Base-by-base conservation (phyloP, 2,888 invertebrate species). In the Papilio elwesi region DNA sequence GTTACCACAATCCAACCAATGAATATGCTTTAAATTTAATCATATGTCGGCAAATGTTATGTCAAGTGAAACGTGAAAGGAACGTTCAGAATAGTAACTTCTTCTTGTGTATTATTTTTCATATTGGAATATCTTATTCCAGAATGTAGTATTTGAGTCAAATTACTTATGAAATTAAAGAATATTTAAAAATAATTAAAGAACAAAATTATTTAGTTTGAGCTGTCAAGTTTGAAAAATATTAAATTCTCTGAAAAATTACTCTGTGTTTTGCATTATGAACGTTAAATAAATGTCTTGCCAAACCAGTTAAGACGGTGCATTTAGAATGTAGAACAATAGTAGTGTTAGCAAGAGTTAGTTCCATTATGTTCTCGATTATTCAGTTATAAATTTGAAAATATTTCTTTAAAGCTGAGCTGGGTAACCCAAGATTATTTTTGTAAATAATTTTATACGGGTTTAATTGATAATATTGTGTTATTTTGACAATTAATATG, bases 401-500 rank as follows among this genome's bases (percentile, higher is more conserved):
- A 63, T 47, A 53, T 63, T 69, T 65, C 52, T n/a, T 47, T 36
- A 69, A 47, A 65, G 51, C 65, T 51, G 59, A 73, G 11, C 26
- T 59, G 13, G 13, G 26, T 57, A 57, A n/a, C 26, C 51, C 43
- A 0, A 16, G 51, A n/a, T 69, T 69, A 15, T 6, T 16, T 63
- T 67, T 49, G 5, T 48, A 11, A 15, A 11, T 16, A 10, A 16
- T 82, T 79, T 75, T 80, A 76, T 74, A 75, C 74, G 75, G 73
- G 82, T 87, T 88, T 84, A 74, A 88, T 88, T 87, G 83, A 89
- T 81, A 81, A 85, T 80, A 81, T 75, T 57, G 74, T 74, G 68
- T 77, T 75, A 86, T 76, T 83, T 76, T 75, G 76, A 70, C 77
- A 81, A 77, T 76, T 78, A 89, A 87, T 85, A 95, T 95, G 94